These are phyloP conservation scores for Acrocephalus arundinaceus DNA, from an alignment of 2,113 vertebrate genomes.

Conservation along the genomic window DNA sequence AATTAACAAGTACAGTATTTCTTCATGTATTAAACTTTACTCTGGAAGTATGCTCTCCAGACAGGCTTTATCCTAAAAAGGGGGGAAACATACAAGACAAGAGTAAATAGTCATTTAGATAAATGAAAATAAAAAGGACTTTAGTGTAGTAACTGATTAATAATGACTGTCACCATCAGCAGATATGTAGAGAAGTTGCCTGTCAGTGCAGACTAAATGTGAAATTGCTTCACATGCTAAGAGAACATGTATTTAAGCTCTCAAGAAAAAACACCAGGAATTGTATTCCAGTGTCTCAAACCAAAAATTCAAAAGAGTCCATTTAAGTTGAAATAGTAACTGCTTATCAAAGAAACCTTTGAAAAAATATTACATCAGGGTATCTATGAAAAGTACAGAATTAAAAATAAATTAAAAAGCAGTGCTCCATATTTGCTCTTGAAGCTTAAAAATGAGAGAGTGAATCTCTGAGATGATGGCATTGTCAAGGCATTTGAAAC, in stretches of 20 bases:
- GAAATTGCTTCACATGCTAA: not conserved
- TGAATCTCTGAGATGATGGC: not conserved
- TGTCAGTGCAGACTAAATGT: not conserved
- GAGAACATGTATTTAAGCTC: not conserved
- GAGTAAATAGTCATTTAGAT: not conserved
- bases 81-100: not conserved
- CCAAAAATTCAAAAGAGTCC: not conserved
- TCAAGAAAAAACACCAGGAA: not conserved
- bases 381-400: not conserved
- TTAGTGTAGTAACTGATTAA: not conserved
- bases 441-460: not conserved
- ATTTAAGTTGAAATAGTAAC: not conserved
- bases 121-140: not conserved
- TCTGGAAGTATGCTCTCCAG: not conserved
- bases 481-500: not conserved
- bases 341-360: not conserved
- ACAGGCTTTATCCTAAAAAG: not conserved
- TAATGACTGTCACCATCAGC: not conserved
- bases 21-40: not conserved
- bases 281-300: not conserved
- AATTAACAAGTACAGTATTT: not conserved
- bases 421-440: not conserved
- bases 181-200: not conserved
- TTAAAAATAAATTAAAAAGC: not conserved
- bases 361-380: not conserved